These are phyloP conservation scores for Ochropacha duplaris DNA, from an alignment of 2,888 invertebrate species.

Conservation along the genomic window DNA sequence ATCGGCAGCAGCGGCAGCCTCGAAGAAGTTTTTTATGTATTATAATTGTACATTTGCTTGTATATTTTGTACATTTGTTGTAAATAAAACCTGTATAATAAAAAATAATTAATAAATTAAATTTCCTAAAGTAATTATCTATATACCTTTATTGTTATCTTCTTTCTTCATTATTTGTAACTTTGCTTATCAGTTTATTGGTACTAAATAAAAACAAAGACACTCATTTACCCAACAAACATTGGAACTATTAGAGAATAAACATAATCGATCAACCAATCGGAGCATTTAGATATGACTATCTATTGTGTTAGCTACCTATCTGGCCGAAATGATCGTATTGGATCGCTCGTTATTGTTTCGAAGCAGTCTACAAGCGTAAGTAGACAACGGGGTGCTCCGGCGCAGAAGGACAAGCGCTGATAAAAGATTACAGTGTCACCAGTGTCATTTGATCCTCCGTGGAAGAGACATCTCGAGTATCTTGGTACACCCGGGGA, in stretches of 20 bases:
- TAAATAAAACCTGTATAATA: too few relatives aligned
- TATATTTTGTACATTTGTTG: too few relatives aligned
- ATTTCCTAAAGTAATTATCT: too few relatives aligned
- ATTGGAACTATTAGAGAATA: conserved; percentile 51
- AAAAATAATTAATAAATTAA: too few relatives aligned
- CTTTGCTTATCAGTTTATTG: conserved; percentile 26
- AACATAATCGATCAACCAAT: conserved; percentile 68
- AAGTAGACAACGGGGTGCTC: conserved; percentile 51
- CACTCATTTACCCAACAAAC: conserved; percentile 53
- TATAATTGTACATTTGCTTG: too few relatives aligned
- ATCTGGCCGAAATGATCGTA: conserved; percentile 55
- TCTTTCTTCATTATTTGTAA: conserved; percentile 19
- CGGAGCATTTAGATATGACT: conserved; percentile 63
- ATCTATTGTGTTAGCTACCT: conserved; percentile 44
- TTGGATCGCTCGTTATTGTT: conserved; percentile 56
- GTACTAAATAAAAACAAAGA: conserved; percentile 54
- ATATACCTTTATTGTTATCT: conserved; percentile 1
- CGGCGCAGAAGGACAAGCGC: conserved; percentile 47
- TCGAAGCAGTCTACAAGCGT: conserved; percentile 30
- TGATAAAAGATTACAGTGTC: conserved; percentile 77
- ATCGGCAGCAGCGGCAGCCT: too few relatives aligned
- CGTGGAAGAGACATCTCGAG: conserved; percentile 51
- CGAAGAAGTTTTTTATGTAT: too few relatives aligned
- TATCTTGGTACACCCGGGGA: conserved; percentile 14
- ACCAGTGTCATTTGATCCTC: conserved; percentile 70